Evolutionary conservation across 2,113 vertebrate species (phyloP).

Genomic region (Notarius quadriscutis): DNA sequence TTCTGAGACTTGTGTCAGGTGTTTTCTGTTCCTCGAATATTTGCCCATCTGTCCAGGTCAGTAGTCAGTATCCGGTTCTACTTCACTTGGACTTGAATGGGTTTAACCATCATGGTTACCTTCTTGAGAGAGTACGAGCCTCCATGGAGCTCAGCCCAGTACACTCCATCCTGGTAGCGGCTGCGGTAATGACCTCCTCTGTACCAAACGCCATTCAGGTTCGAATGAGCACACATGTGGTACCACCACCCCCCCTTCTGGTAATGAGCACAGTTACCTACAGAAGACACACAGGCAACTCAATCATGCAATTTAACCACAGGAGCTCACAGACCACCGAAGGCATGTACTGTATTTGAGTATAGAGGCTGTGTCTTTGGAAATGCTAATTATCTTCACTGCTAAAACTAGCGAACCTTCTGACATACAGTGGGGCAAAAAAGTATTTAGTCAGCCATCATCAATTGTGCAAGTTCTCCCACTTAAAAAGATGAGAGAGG

Average conservation of each 20-base stretch:
- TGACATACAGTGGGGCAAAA: not conserved
- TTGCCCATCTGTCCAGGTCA: not conserved
- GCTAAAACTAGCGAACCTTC: not conserved
- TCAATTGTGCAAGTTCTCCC: too few species aligned
- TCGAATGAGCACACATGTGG: conserved; percentile 89
- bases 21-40: not conserved
- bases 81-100: conserved; percentile 48
- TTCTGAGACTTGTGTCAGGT: not conserved
- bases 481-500: too few species aligned
- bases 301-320: not conserved
- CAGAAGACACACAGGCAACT: not conserved
- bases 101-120: conserved; percentile 84
- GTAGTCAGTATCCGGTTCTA: not conserved
- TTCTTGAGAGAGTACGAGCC: conserved; percentile 87
- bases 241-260: conserved; percentile 95
- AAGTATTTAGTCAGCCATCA: too few species aligned
- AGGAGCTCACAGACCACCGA: not conserved
- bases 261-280: conserved; percentile 89
- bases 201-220: conserved; percentile 90
- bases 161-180: conserved; percentile 87
- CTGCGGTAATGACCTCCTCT: conserved; percentile 86
- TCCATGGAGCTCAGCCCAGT: conserved; percentile 88
- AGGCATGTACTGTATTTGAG: not conserved
- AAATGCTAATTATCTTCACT: not conserved
- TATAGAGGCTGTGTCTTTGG: not conserved